Conservation (phyloP, 1,140 invertebrate genomes). For the Dendrolimus punctatus region DNA sequence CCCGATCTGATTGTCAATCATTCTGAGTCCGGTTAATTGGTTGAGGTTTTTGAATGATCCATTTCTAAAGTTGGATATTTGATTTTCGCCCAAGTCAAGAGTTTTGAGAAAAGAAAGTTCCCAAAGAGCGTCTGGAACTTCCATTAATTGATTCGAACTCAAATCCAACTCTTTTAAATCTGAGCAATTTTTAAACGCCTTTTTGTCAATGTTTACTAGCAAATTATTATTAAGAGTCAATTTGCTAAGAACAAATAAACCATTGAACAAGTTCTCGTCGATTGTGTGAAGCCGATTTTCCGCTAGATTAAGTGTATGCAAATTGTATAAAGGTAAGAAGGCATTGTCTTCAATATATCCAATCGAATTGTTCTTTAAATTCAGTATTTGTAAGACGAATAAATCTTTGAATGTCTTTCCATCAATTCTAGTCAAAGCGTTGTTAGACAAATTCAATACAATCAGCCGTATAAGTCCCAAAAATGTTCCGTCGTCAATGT, state of each 20-base stretch:
- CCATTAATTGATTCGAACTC: slow-evolving; percentile 85
- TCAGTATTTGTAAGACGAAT: slow-evolving; percentile 89
- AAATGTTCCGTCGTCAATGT: slow-evolving; percentile 87
- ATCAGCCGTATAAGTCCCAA: slow-evolving; percentile 87
- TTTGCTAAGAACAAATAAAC: slow-evolving; percentile 86
- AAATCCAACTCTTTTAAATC: slow-evolving; percentile 92
- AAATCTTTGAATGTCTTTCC: slow-evolving; percentile 90
- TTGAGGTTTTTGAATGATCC: slow-evolving; percentile 88
- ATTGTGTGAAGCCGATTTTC: slow-evolving; percentile 88
- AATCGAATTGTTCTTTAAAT: slow-evolving; percentile 90
- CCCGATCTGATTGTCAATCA: slow-evolving; percentile 90
- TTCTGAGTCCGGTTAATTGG: slow-evolving; percentile 85
- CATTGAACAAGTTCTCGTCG: slow-evolving; percentile 87
- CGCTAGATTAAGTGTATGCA: slow-evolving; percentile 88
- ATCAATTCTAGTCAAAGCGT: slow-evolving; percentile 86
- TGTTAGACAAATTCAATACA: slow-evolving; percentile 88
- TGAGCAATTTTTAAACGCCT: slow-evolving; percentile 92
- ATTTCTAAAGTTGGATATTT: slow-evolving; percentile 84
- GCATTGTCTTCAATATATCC: slow-evolving; percentile 89
- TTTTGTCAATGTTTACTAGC: slow-evolving; percentile 83
- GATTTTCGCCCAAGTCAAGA: slow-evolving; percentile 90
- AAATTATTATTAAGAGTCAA: slow-evolving; percentile 89
- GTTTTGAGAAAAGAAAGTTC: slow-evolving; percentile 88
- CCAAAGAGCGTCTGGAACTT: slow-evolving; percentile 87
- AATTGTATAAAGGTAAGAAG: slow-evolving; percentile 88